Evolutionary conservation across 2,113 vertebrate species (phyloP).

Genomic region (Phyllostomus hastatus): DNA sequence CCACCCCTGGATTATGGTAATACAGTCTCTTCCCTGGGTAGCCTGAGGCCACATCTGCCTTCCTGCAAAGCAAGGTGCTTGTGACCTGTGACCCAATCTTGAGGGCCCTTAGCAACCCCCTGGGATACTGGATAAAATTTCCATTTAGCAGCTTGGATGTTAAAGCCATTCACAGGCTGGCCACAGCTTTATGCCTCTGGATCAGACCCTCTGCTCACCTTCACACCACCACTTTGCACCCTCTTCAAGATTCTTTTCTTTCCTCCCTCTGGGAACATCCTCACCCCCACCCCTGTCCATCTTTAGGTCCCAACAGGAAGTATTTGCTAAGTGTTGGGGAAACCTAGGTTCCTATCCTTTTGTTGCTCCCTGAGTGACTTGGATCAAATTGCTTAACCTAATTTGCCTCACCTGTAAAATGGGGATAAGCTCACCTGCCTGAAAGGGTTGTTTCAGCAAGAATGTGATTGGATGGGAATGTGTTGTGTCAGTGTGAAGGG

Average conservation of each 20-base stretch:
- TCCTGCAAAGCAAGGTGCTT: background rate
- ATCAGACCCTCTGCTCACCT: background rate
- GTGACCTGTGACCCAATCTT: background rate
- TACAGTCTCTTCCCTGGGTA: background rate
- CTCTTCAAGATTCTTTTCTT: background rate
- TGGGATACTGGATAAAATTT: background rate
- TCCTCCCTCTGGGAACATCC: background rate
- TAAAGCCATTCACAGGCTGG: fast-evolving
- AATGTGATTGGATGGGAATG: background rate
- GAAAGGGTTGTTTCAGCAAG: background rate
- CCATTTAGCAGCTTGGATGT: background rate
- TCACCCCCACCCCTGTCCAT: background rate
- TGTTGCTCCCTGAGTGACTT: background rate
- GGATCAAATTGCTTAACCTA: background rate
- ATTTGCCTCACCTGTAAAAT: background rate
- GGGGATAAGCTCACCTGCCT: background rate
- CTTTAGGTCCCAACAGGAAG: background rate
- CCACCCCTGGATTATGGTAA: too few species aligned
- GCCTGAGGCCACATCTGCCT: background rate
- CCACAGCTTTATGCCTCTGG: background rate
- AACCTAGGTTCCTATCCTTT: background rate
- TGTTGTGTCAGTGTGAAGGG: fast-evolving
- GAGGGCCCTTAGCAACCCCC: fast-evolving
- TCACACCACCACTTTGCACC: background rate
- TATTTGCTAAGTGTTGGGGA: background rate